Evolutionary conservation across 30 jellyfish, hydroid and myxozoan species (phyloP).

Genomic region (Calvadosia cruxmelitensis): DNA sequence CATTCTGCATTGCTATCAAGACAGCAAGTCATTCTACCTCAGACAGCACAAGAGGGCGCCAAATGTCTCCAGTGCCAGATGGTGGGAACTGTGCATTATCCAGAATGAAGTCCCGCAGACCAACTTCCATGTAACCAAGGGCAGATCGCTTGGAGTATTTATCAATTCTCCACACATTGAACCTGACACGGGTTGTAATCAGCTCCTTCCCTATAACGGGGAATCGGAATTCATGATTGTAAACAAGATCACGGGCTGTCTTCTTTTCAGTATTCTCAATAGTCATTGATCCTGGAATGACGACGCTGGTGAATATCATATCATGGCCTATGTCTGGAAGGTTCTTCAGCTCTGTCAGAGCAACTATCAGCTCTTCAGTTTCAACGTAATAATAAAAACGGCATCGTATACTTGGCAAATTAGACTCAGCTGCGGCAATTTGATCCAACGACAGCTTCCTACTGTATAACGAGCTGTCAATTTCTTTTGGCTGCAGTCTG

Average conservation of each 20-base stretch:
- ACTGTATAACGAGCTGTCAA: not conserved
- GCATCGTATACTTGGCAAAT: not conserved
- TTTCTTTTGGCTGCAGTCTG: not conserved
- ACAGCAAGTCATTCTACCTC: not conserved
- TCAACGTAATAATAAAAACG: not conserved
- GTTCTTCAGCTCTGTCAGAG: not conserved
- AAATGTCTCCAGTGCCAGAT: slow-evolving; percentile 8
- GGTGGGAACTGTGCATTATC: slow-evolving; percentile 19
- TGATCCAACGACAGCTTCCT: not conserved
- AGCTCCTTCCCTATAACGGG: slow-evolving; percentile 13
- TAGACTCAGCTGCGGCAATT: not conserved
- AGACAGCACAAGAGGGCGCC: not conserved
- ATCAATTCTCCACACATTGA: slow-evolving; percentile 76
- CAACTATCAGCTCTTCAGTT: not conserved
- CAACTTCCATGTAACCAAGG: slow-evolving; percentile 46
- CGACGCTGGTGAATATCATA: not conserved
- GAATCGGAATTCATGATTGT: slow-evolving; percentile 43
- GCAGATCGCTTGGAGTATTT: slow-evolving; percentile 53
- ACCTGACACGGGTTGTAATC: slow-evolving; percentile 19
- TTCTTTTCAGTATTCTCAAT: not conserved
- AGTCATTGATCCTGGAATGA: not conserved
- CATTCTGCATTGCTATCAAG: no score
- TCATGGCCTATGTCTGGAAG: not conserved
- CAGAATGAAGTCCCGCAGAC: slow-evolving; percentile 22
- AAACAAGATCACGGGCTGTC: slow-evolving; percentile 26